Base-by-base conservation (phyloP, 2,113 vertebrate genomes). In the Entomyzon cyanotis region DNA sequence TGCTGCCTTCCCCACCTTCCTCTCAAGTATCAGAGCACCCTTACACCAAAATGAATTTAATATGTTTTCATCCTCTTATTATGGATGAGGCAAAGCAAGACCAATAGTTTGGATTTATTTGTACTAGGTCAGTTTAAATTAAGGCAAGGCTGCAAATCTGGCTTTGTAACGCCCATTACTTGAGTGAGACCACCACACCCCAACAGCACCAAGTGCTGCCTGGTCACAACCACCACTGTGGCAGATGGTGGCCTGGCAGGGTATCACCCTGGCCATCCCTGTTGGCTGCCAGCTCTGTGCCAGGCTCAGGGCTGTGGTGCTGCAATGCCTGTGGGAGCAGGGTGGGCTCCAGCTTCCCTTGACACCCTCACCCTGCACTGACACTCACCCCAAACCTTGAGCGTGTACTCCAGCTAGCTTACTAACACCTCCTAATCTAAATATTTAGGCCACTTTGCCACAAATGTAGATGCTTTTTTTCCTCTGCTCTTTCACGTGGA, bases 141-240 rank as follows among this genome's bases (percentile, higher is more conserved):
- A 62, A 59, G 63, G 47, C 24, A 33, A 76, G 56, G 39, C 2
- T 55, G 33, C 39, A 76, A 50, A 47, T 20, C 31, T 8, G n/a
- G 37, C 56, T 62, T 49, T 53, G 59, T 30, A 0, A 0, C 0
- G 0, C 17, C 27, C 47, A 14, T 7, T 35, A 24, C 39, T 30
- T 0, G 0, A 28, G 22, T 14, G 63, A 76, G 64, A 55, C 76
- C 79, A 44, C 8, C 24, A 44, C 1, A 8, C 11, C 42, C n/a
- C 52, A 53, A 41, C 78, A 63, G 24, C 7, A 56, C 23, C 4
- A 62, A 69, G 28, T 3, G 4, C 31, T 41, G 84, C 46, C 55
- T 23, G 33, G 31, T 49, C n/a, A 22, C 0, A 1, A 39, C 7
- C 24, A 39, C 39, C 39, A 39, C 30, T 33, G n/a, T 14, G 64